These are phyloP conservation scores for Drosophila antonietae DNA, from an alignment of 2,888 invertebrate genomes.

Conservation along the genomic window DNA sequence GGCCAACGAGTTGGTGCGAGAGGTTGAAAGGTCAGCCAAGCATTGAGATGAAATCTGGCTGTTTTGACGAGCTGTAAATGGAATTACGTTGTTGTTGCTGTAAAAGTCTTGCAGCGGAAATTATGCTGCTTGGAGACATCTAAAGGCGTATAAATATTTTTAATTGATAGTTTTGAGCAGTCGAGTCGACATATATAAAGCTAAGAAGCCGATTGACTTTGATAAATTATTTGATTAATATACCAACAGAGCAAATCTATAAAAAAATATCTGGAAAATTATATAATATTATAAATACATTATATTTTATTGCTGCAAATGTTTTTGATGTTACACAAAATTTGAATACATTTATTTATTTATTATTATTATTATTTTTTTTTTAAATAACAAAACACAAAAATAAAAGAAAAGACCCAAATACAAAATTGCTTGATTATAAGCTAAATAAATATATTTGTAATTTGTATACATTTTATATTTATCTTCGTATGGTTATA, in stretches of 20 bases:
- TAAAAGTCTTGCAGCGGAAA: background rate
- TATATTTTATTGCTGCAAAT: background rate
- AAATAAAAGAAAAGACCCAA: background rate
- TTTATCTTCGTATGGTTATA: background rate
- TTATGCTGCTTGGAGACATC: background rate
- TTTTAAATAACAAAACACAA: background rate
- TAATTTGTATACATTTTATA: no score
- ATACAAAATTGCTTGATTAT: background rate
- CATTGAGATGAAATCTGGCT: constrained; percentile 29
- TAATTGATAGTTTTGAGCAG: background rate
- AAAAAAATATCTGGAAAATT: background rate
- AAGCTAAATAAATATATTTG: no score
- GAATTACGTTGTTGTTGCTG: background rate
- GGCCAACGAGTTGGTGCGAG: background rate
- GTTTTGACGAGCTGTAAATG: constrained; percentile 7
- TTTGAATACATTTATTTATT: background rate
- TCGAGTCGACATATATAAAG: background rate
- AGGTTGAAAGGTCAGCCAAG: constrained; percentile 42
- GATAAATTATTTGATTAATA: background rate
- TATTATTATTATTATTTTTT: background rate
- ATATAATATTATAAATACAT: background rate
- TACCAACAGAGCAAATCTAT: background rate
- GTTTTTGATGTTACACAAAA: background rate
- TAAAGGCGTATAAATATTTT: background rate
- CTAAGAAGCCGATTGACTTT: background rate